Base-by-base conservation (phyloP, 2,797 vertebrate genomes). In the Diplodus sargus region DNA sequence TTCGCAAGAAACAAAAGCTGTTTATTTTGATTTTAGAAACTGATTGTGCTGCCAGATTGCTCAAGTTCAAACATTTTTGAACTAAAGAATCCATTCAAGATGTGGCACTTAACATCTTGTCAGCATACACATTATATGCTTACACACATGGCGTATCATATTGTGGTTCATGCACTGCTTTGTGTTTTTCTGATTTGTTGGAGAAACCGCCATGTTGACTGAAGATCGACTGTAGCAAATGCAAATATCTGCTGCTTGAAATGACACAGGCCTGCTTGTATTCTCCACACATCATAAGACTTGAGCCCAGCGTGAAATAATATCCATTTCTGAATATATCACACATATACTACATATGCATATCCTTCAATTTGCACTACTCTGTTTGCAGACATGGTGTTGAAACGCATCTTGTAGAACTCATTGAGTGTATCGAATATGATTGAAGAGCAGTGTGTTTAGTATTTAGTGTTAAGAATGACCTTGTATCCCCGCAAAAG, bases 291-390 rank as follows among this genome's bases (percentile, higher is more conserved):
- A 57, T 4, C 6, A 25, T 59, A 22, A 59, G 5, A 47, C 18
- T 3, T 58, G 34, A 43, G 54, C 47, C 42, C 48, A n/a, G 18
- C 28, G 43, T 69, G 28, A 58, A 59, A 39, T 71, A 47, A 51
- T 64, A 61, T 67, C 49, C 34, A 48, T 76, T 65, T n/a, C 67
- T 78, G 51, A 64, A 48, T 43, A 12, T 70, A 65, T 22, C 43
- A 45, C 18, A n/a, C 45, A 56, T 13, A 54, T 16, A 51, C 16
- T 47, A 43, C 39, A 20, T 8, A 67, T n/a, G 25, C 11, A 57
- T 47, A 3, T 61, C 30, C 22, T 4, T 48, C 15, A 28, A 5
- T 58, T 53, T 73, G 45, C 4, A 51, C 43, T 60, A 16, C 57
- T 63, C 10, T 58, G 22, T 23, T 23, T 66, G 13, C 20, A 48